phyloP scores from a whole-genome alignment of 2,888 invertebrate genomes.

The Eupeodes luniger region DNA sequence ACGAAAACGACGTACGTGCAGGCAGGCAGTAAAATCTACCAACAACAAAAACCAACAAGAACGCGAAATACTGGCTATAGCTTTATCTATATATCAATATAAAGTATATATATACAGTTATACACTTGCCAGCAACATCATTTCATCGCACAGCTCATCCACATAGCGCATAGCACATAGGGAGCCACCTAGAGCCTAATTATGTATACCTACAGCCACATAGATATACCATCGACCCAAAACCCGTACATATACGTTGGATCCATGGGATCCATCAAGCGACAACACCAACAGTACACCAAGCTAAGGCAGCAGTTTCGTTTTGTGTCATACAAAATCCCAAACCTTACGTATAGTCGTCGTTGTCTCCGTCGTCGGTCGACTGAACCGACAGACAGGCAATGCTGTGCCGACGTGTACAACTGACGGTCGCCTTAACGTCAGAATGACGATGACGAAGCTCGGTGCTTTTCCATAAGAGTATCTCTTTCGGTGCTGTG shows the following conservation, averaged over 20 bases:
- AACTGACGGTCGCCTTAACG: slow-evolving; percentile 54
- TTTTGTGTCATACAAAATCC: slow-evolving; percentile 69
- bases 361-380: slow-evolving; percentile 37
- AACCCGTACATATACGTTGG: slow-evolving; percentile 69
- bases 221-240: slow-evolving; percentile 72
- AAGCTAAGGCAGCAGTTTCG: slow-evolving; percentile 73
- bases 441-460: slow-evolving; percentile 47
- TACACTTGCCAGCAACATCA: slow-evolving; percentile 72
- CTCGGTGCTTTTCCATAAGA: slow-evolving; percentile 70
- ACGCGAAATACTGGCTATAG: slow-evolving; percentile 47
- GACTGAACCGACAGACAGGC: background rate
- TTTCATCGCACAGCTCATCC: slow-evolving; percentile 64
- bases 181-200: slow-evolving; percentile 75
- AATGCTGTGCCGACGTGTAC: background rate
- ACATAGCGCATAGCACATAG: slow-evolving; percentile 72
- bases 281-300: slow-evolving; percentile 60
- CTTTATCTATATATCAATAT: slow-evolving; percentile 23
- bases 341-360: slow-evolving; percentile 55
- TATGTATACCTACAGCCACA: slow-evolving; percentile 56
- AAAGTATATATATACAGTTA: slow-evolving; percentile 34
- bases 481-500: slow-evolving; percentile 64
- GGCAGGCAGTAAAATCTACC: slow-evolving; percentile 66
- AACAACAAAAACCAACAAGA: slow-evolving; percentile 52
- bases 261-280: slow-evolving; percentile 74
- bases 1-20: slow-evolving; percentile 63